Evolutionary conservation across 2,797 vertebrate genomes (phyloP), one percentile per base, ranked within the genome.

Genomic region (Spondyliosoma cantharus): DNA sequence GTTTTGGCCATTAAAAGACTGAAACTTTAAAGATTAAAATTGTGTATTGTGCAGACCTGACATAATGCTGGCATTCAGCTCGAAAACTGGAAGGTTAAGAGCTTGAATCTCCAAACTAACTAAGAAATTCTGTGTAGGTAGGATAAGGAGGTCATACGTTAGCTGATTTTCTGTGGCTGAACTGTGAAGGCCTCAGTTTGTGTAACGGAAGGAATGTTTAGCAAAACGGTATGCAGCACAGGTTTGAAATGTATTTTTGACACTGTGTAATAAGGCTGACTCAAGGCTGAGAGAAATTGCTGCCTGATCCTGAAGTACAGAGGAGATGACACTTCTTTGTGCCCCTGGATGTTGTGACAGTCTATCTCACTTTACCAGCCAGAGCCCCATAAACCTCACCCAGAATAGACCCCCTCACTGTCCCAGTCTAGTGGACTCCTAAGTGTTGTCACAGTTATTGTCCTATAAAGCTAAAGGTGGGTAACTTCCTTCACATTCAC

Each of bases 391-490:
- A 76, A 85, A 84, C 59, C 13, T 50, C 13, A 1, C 61, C 80
- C 83, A 72, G 74, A 83, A 81, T 77, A 82, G 78, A 72, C 72
- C 42, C 61, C 45, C 61, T 63, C 32, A 0, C 15, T 22, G 46
- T 45, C 15, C 0, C 1, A 48, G 68, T 50, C 16, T 12, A 3
- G 29, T 20, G n/a, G 43, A 48, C 52, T 19, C 42, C 22, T n/a
- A 52, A 24, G 74, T 57, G 59, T 67, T 62, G 58, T 76, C 43
- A 43, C 27, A 25, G 43, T 80, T 67, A 80, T 80, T 79, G 57
- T 80, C 65, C 66, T 25, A 9, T 74, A 71, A 87, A 83, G 61
- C 71, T 52, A 2, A 27, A 72, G 61, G 56, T 22, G 37, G 13
- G 48, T 58, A 32, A 56, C 66, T 64, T 67, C 48, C 37, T 17